Conservation (phyloP, 2,888 invertebrate species). For the Plagodis pulveraria region DNA sequence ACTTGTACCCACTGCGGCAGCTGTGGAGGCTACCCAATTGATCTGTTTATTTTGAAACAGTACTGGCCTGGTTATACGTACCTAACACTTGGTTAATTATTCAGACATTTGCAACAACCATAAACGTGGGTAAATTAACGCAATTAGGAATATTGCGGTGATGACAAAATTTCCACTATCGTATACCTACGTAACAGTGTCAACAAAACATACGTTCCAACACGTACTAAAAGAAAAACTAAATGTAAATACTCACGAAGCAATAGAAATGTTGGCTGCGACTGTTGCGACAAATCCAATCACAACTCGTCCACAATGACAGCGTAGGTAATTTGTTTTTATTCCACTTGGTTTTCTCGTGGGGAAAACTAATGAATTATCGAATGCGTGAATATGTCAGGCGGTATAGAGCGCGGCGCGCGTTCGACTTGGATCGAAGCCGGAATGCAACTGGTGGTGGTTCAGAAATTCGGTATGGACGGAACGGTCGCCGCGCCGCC, state of each 20-base stretch:
- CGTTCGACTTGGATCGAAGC: constrained; percentile 17
- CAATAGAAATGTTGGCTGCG: constrained; percentile 36
- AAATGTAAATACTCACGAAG: constrained; percentile 55
- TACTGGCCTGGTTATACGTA: constrained; percentile 1
- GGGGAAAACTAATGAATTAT: constrained; percentile 72
- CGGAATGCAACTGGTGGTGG: constrained; percentile 31
- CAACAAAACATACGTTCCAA: constrained; percentile 59
- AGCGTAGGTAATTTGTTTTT: constrained; percentile 42
- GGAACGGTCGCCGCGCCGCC: neutral
- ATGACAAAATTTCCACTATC: constrained; percentile 47
- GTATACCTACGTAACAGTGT: constrained; percentile 53
- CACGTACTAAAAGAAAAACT: constrained; percentile 45
- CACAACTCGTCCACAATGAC: constrained; percentile 53
- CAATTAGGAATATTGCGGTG: constrained; percentile 19
- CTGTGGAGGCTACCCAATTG: neutral
- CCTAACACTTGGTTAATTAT: constrained; percentile 12
- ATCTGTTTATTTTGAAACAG: constrained; percentile 12
- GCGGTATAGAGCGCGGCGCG: constrained; percentile 17
- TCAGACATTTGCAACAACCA: constrained; percentile 21
- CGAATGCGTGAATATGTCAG: constrained; percentile 40
- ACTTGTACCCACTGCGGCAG: no score
- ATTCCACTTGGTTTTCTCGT: constrained; percentile 78
- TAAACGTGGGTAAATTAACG: constrained; percentile 17
- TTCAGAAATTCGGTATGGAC: neutral
- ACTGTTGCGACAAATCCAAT: constrained; percentile 54